Conservation (phyloP, 2,113 vertebrate species). For the Megaceryle maxima region DNA sequence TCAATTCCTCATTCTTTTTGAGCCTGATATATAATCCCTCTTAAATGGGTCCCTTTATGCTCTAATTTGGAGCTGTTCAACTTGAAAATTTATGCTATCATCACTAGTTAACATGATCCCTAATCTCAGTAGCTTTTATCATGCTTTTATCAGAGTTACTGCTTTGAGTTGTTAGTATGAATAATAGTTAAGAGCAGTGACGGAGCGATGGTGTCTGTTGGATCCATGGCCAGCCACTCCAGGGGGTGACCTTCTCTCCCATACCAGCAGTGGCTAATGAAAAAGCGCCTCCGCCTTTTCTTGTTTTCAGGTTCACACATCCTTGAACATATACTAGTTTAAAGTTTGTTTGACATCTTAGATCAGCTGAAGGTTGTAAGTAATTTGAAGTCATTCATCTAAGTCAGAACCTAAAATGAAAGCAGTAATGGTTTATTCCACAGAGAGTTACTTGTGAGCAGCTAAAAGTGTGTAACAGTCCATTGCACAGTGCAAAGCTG, state of each 20-base stretch:
- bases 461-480: constrained; percentile 53
- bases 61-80: neutral
- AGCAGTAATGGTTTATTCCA: constrained; percentile 67
- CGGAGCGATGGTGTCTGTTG: neutral
- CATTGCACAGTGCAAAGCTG: constrained; percentile 29
- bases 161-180: constrained; percentile 34
- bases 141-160: constrained; percentile 14
- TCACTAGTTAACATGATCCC: neutral
- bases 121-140: constrained; percentile 46
- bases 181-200: neutral
- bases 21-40: neutral
- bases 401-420: constrained; percentile 73
- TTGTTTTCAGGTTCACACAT: constrained; percentile 64
- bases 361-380: constrained; percentile 74
- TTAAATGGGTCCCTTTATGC: neutral
- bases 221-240: neutral
- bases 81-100: constrained; percentile 11
- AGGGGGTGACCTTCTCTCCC: constrained; percentile 32
- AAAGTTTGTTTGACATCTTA: constrained; percentile 74
- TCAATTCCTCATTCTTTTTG: neutral
- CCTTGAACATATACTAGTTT: constrained; percentile 65
- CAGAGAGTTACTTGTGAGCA: constrained; percentile 49
- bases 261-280: neutral
- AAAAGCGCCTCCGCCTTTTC: constrained; percentile 16
- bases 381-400: constrained; percentile 73